A percentile compares a stretch with the other conserved stretches of the same genome.
phyloP scores from a whole-genome alignment of 2,113 vertebrate species.

The Alethe diademata region DNA sequence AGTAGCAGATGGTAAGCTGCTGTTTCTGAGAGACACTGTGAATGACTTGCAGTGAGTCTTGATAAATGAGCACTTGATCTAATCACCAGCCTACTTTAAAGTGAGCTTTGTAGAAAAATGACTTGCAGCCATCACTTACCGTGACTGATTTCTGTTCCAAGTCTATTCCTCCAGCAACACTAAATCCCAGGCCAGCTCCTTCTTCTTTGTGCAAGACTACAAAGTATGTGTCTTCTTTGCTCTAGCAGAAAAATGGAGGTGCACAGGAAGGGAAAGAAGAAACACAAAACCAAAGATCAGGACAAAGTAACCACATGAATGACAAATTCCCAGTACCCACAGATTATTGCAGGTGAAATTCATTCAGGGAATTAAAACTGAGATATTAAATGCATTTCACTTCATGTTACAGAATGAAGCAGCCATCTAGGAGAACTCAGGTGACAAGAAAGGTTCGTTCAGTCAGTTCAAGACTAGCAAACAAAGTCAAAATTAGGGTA shows the following conservation, averaged over 20 bases:
- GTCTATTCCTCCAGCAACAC: slow-evolving; percentile 88
- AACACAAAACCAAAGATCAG: slow-evolving; percentile 5
- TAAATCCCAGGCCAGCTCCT: slow-evolving; percentile 92
- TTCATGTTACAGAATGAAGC: not conserved
- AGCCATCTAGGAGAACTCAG: not conserved
- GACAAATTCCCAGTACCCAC: not conserved
- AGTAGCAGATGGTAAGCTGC: slow-evolving; percentile 20
- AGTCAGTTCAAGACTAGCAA: not conserved
- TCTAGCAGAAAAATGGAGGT: slow-evolving; percentile 67
- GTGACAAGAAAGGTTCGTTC: not conserved
- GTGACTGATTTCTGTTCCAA: slow-evolving; percentile 84
- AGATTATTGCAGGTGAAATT: not conserved
- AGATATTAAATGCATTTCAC: not conserved
- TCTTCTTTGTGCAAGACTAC: slow-evolving; percentile 88
- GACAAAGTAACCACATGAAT: not conserved
- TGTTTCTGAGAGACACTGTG: not conserved
- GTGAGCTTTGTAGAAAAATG: not conserved
- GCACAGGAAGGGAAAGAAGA: not conserved
- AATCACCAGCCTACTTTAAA: not conserved
- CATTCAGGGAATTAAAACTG: not conserved
- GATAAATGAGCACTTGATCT: slow-evolving; percentile 29
- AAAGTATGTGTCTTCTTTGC: slow-evolving; percentile 79
- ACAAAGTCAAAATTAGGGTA: not conserved
- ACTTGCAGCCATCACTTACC: slow-evolving; percentile 75
- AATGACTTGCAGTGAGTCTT: not conserved